Conservation (phyloP, 1,140 invertebrate species). For the Drosophila neocordata region DNA sequence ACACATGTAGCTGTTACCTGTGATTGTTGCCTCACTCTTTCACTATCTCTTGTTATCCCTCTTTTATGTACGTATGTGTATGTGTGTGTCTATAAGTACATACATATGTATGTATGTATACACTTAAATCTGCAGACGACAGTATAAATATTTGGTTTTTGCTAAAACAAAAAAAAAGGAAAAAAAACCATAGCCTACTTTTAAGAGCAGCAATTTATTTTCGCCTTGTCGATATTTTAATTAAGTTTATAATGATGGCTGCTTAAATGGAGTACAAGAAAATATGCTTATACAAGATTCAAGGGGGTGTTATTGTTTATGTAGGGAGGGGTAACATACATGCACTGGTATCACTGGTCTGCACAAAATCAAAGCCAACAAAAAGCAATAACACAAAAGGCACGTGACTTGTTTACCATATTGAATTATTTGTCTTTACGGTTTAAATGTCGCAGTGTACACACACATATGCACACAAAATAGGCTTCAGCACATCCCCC, state of each 20-base stretch:
- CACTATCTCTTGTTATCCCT: slow-evolving; percentile 6
- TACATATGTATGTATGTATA: slow-evolving; percentile 35
- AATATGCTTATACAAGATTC: slow-evolving; percentile 4
- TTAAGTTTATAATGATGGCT: slow-evolving; percentile 75
- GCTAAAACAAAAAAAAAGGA: neutral
- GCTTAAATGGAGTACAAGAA: slow-evolving; percentile 15
- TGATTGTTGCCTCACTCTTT: slow-evolving; percentile 58
- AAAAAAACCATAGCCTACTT: slow-evolving; percentile 45
- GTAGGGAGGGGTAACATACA: slow-evolving; percentile 25
- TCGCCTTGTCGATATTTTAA: slow-evolving; percentile 68
- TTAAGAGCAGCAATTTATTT: slow-evolving; percentile 41
- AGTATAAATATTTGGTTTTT: slow-evolving; percentile 48
- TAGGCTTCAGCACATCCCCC: neutral
- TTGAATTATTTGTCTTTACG: slow-evolving; percentile 64
- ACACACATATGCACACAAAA: slow-evolving; percentile 21
- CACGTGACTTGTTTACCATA: slow-evolving; percentile 77
- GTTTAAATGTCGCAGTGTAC: slow-evolving; percentile 55
- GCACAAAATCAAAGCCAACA: slow-evolving; percentile 66
- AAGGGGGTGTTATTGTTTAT: neutral
- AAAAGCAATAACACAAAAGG: slow-evolving; percentile 66
- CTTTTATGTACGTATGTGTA: slow-evolving; percentile 2
- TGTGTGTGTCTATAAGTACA: slow-evolving; percentile 36
- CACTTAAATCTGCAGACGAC: slow-evolving; percentile 27
- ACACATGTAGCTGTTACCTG: slow-evolving; percentile 80
- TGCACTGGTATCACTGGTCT: slow-evolving; percentile 38